phyloP scores from a whole-genome alignment of 2,797 vertebrate genomes.

The Oryzias sinensis region DNA sequence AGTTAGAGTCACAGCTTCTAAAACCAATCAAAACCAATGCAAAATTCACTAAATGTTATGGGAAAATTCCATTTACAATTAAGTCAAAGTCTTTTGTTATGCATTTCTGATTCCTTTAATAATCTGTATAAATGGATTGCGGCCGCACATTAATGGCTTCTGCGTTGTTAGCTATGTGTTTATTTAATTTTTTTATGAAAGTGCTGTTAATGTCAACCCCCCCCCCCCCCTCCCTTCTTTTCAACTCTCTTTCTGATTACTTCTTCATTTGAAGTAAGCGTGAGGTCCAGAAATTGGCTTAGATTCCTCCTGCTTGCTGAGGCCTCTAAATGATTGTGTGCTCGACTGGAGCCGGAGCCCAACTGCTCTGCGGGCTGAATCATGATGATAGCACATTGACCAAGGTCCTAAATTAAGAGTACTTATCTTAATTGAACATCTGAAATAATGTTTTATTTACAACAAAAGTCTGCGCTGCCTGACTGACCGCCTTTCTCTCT shows the following conservation, averaged over 20 bases:
- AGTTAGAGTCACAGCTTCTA: no score
- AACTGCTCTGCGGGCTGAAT: conserved; percentile 69
- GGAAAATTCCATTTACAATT: no score
- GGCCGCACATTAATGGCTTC: no score
- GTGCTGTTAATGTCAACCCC: neutral
- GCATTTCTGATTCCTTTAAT: no score
- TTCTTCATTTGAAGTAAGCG: conserved; percentile 79
- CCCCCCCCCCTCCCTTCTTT: neutral
- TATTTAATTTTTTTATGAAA: no score
- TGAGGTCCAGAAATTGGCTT: conserved; percentile 81
- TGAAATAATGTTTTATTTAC: conserved; percentile 86
- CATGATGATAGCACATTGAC: conserved; percentile 76
- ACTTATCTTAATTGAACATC: conserved; percentile 87
- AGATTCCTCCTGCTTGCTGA: conserved; percentile 72
- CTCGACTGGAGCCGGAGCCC: conserved; percentile 62
- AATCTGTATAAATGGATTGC: no score
- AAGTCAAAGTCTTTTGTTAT: no score
- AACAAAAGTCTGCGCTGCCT: conserved; percentile 68
- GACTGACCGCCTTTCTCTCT: conserved; percentile 46
- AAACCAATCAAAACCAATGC: no score
- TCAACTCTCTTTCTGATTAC: conserved; percentile 64
- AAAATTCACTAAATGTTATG: no score
- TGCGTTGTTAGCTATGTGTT: no score
- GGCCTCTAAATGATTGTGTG: conserved; percentile 80
- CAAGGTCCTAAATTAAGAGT: conserved; percentile 83